phyloP scores from a whole-genome alignment of 92 coral and sea anemone species.

The Phenganax marumi region DNA sequence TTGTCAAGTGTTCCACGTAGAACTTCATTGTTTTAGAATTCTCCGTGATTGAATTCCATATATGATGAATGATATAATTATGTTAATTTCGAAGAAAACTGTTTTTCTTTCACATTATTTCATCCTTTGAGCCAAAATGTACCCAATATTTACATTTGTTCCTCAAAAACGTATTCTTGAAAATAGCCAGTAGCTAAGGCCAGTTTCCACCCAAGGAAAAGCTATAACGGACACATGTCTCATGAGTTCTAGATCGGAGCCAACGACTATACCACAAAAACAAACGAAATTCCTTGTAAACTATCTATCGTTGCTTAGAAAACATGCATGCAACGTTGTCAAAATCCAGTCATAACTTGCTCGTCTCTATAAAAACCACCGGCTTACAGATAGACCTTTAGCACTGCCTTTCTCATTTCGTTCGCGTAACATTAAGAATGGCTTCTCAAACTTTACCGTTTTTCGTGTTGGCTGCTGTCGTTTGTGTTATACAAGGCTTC shows the following conservation, averaged over 20 bases:
- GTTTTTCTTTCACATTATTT: no score
- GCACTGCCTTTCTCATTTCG: background rate
- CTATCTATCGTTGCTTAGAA: constrained; percentile 9
- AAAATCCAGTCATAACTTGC: constrained; percentile 21
- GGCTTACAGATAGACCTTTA: background rate
- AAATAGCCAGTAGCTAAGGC: no score
- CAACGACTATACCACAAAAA: background rate
- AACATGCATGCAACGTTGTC: constrained; percentile 34
- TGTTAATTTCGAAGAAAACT: no score
- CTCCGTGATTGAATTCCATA: no score
- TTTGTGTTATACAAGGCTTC: background rate
- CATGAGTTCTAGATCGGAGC: no score
- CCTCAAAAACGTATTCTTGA: no score
- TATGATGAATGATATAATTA: no score
- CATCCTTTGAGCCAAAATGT: no score
- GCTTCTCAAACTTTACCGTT: constrained; percentile 14
- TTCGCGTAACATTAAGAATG: background rate
- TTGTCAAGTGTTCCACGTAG: no score
- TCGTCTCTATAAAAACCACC: constrained; percentile 18
- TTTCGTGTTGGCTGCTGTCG: background rate
- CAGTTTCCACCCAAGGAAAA: no score
- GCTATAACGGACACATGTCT: no score
- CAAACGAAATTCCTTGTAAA: constrained; percentile 34
- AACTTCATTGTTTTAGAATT: no score
- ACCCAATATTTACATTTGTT: background rate